Conservation (phyloP, 2,113 vertebrate genomes). For the Probosciger aterrimus region DNA sequence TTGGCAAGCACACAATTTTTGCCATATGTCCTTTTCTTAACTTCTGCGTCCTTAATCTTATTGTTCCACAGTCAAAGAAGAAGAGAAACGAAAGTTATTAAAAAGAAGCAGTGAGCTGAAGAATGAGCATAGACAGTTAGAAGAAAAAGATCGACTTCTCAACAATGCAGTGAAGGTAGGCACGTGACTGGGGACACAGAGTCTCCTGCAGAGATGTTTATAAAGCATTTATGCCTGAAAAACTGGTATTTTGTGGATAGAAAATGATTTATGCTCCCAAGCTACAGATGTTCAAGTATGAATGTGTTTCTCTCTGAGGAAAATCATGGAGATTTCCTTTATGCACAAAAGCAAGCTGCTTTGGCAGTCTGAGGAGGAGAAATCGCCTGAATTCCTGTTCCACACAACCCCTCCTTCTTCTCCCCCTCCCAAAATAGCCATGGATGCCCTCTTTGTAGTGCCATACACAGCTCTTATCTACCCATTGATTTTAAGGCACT, state of each 20-base stretch:
- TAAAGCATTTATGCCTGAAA: neutral
- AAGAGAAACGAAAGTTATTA: conserved; percentile 89
- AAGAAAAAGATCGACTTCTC: conserved; percentile 87
- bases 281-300: neutral
- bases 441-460: neutral
- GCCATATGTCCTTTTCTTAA: neutral
- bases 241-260: neutral
- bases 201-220: neutral
- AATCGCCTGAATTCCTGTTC: neutral
- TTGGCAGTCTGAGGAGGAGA: neutral
- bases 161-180: conserved; percentile 82
- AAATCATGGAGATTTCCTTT: neutral
- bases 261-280: neutral
- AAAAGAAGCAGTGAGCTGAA: conserved; percentile 87
- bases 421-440: neutral
- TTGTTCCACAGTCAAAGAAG: conserved; percentile 85
- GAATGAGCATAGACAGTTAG: conserved; percentile 84
- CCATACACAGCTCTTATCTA: neutral
- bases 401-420: neutral
- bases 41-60: neutral
- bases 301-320: neutral
- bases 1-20: neutral
- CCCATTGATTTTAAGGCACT: neutral
- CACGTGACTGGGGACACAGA: neutral
- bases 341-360: neutral